Evolutionary conservation across 2,113 vertebrate species (phyloP).

Genomic region (Helogale parvula): DNA sequence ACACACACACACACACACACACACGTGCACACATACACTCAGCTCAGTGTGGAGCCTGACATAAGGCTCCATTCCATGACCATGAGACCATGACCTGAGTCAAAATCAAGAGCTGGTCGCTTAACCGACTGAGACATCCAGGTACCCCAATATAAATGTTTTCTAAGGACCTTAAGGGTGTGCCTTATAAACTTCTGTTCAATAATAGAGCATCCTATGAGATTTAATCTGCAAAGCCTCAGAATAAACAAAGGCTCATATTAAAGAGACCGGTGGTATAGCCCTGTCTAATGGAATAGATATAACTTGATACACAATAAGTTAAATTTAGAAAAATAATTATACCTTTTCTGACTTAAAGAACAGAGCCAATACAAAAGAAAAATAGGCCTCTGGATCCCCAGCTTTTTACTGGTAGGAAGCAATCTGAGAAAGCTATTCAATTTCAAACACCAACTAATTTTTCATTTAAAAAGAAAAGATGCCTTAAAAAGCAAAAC

Average conservation of each 20-base stretch:
- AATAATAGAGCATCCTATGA: neutral
- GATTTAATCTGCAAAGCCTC: neutral
- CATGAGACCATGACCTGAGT: too few relatives aligned
- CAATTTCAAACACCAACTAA: neutral
- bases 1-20: too few relatives aligned
- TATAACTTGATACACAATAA: conserved; percentile 8
- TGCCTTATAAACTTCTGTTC: neutral
- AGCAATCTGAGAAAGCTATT: neutral
- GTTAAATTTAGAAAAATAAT: neutral
- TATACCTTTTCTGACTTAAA: neutral
- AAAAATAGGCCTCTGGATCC: neutral
- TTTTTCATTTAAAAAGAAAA: neutral
- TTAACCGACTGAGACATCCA: too few relatives aligned
- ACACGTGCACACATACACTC: too few relatives aligned
- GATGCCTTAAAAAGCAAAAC: neutral
- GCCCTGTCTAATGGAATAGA: conserved; percentile 1
- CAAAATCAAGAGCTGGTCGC: too few relatives aligned
- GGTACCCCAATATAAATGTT: neutral
- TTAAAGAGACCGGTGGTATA: neutral
- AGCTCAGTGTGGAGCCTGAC: too few relatives aligned
- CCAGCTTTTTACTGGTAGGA: neutral
- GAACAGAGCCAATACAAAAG: neutral
- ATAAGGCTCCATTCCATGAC: too few relatives aligned
- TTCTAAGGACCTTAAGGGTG: neutral
- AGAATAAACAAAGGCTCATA: neutral